Evolutionary conservation across 2,113 vertebrate genomes (phyloP), one percentile per base, ranked within the genome.

Genomic region (Paratilapia polleni): DNA sequence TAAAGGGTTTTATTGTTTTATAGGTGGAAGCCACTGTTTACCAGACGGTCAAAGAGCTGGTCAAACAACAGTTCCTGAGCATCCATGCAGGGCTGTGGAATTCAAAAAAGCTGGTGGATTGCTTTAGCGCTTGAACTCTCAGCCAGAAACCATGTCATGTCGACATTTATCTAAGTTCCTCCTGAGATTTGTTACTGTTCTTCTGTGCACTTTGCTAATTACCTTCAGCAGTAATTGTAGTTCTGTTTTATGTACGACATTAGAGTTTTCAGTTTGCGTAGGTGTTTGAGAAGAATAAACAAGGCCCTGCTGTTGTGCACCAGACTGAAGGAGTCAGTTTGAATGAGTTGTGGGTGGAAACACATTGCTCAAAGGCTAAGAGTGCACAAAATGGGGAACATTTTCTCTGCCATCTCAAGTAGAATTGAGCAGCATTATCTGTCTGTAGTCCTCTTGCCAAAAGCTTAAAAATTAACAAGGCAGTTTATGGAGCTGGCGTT

Each of bases 61-160:
- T 94, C 78, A 92, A 87, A 47, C 54, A 91, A 2, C 79, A 82
- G 56, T 88, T 94, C 75, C 52, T 73, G 70, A 82, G 19, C 15
- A 68, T 60, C 80, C 10, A 78, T 0, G 90, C 86, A 1, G 94
- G 94, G 19, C 28, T 77, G 3, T 94, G 93, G 93, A 87, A 73
- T 12, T 85, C 93, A 1, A 95, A 95, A 52, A 87, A 84, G 36
- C 74, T 93, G 47, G 94, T 94, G 89, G 91, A 95, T 74, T 81
- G 81, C 58, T 94, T 94, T 36, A 87, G 80, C 2, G 0, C 24
- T 28, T 93, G 68, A 93, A 78, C 6, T 6, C 3, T 6, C 60
- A n/a, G 28, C 31, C 14, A 49, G 26, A 52, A 62, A 49, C 12
- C 1, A n/a, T 2, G 2, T 26, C 13, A 5, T 43, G 10, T 28